phyloP scores from a whole-genome alignment of 2,888 invertebrate genomes.

The Pardosa pseudoannulata region DNA sequence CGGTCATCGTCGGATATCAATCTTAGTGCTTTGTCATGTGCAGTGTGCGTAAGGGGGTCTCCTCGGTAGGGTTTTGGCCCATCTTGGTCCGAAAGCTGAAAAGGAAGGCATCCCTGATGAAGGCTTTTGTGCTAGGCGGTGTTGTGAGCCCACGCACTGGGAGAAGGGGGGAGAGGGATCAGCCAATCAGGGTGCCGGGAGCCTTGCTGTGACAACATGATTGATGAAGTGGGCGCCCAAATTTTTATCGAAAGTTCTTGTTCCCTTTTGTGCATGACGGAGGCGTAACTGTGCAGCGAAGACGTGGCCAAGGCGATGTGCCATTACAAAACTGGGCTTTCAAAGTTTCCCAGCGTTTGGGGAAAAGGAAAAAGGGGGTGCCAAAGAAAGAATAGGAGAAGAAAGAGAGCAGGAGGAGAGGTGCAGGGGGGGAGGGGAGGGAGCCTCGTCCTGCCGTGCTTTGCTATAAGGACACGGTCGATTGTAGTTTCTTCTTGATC shows the following conservation, averaged over 20 bases:
- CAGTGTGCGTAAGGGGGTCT: conserved; percentile 43
- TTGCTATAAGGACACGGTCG: conserved; percentile 70
- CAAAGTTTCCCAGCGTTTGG: conserved; percentile 67
- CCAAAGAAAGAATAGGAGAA: conserved; percentile 61
- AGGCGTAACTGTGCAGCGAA: conserved; percentile 66
- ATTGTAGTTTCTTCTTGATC: conserved; percentile 73
- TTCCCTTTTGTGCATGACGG: conserved; percentile 70
- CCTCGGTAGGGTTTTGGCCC: conserved; percentile 27
- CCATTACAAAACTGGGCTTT: conserved; percentile 73
- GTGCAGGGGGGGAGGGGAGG: conserved; percentile 25
- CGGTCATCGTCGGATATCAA: conserved; percentile 68
- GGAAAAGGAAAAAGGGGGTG: conserved; percentile 51
- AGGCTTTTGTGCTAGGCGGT: conserved; percentile 64
- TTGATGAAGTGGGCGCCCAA: conserved; percentile 73
- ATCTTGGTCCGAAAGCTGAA: conserved; percentile 64
- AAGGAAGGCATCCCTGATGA: conserved; percentile 69
- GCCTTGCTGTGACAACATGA: conserved; percentile 73
- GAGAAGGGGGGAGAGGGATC: conserved; percentile 32
- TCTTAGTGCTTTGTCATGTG: conserved; percentile 71
- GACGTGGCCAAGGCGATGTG: conserved; percentile 72
- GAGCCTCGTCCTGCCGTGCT: conserved; percentile 46
- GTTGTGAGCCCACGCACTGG: conserved; percentile 42
- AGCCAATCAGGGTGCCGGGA: conserved; percentile 71
- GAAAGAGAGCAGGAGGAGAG: conserved; percentile 29
- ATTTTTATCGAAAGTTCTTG: conserved; percentile 73